Conservation (phyloP, 2,797 vertebrate species). For the Gymnoscopelus braueri region DNA sequence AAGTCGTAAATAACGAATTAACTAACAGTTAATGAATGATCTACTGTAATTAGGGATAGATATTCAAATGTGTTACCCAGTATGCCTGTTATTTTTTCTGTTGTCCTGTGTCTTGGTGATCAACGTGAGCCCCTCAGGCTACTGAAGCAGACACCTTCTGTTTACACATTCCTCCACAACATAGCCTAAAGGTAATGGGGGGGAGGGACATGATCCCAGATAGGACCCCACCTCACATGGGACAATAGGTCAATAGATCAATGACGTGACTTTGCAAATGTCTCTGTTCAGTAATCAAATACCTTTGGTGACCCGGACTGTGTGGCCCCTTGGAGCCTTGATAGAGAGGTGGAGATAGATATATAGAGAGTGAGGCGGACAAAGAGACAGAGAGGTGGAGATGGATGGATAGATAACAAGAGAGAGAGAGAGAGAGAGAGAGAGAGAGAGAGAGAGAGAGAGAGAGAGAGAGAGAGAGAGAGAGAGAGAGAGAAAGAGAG, state of each 20-base stretch:
- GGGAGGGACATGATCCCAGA: slow-evolving; percentile 51
- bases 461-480: background rate
- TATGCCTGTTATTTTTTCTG: background rate
- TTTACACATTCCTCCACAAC: slow-evolving; percentile 55
- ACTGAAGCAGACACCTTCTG: slow-evolving; percentile 38
- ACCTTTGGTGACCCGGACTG: slow-evolving; percentile 57
- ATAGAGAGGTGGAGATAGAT: background rate
- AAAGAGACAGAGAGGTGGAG: background rate
- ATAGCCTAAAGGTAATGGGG: slow-evolving; percentile 4
- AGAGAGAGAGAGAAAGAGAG: background rate
- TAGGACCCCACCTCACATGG: slow-evolving; percentile 52
- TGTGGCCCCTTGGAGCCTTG: slow-evolving; percentile 27
- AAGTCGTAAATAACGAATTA: too few relatives aligned
- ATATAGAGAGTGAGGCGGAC: background rate
- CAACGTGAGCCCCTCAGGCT: slow-evolving; percentile 31
- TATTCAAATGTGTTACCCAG: too few relatives aligned
- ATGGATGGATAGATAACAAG: background rate
- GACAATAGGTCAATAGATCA: slow-evolving; percentile 60
- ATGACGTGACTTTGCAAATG: slow-evolving; percentile 63
- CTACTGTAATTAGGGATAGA: too few relatives aligned
- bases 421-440: background rate
- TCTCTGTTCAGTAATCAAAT: slow-evolving; percentile 42
- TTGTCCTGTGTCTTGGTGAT: slow-evolving; percentile 37
- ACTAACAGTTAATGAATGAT: too few relatives aligned
- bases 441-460: slow-evolving; percentile 3